Conservation (phyloP, 2,888 invertebrate species). For the Caenorhabditis japonica region DNA sequence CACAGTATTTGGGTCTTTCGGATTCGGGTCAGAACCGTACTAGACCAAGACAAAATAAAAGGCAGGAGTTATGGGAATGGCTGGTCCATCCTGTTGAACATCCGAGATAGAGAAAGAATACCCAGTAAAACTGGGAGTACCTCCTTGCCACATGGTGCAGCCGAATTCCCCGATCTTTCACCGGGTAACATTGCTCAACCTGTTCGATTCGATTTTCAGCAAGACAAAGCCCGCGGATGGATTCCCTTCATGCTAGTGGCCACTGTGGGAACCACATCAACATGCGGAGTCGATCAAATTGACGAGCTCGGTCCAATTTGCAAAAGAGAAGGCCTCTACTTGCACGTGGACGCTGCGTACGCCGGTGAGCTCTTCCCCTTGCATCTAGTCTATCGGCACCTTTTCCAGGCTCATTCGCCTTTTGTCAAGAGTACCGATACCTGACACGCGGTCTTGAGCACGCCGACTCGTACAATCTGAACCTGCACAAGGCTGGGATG, state of each 20-base stretch:
- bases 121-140: no score
- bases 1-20: no score
- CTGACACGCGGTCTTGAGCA: constrained; percentile 90
- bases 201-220: no score
- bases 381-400: background rate
- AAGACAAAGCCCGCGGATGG: constrained; percentile 69
- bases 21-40: no score
- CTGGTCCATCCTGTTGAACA: no score
- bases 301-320: constrained; percentile 83
- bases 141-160: no score
- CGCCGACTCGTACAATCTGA: constrained; percentile 95
- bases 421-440: constrained; percentile 93
- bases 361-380: constrained; percentile 82
- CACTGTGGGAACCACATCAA: constrained; percentile 89
- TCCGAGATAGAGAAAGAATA: no score
- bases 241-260: constrained; percentile 74
- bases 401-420: constrained; percentile 66
- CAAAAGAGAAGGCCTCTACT: constrained; percentile 88
- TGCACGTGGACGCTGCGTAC: constrained; percentile 97
- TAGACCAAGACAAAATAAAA: no score
- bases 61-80: no score
- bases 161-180: no score
- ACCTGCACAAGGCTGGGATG: constrained; percentile 99
- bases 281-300: constrained; percentile 94
- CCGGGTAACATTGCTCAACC: no score